Conservation (phyloP, 2,888 invertebrate genomes). For the Labia minor region DNA sequence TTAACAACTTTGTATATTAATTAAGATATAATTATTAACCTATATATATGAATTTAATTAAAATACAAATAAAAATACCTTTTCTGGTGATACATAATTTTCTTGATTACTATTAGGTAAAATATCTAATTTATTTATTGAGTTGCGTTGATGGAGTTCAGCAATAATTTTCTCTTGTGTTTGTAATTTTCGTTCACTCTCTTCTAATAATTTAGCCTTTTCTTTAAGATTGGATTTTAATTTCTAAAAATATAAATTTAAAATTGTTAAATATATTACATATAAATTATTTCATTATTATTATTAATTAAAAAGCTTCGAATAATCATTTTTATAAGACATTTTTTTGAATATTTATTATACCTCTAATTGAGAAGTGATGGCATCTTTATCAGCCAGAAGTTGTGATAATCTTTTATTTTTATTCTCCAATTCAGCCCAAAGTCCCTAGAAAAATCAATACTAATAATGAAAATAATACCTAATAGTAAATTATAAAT, state of each 20-base stretch:
- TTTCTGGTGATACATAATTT: neutral
- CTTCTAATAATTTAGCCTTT: conserved; percentile 35
- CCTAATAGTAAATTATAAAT: neutral
- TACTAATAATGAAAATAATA: neutral
- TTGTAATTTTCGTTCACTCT: conserved; percentile 19
- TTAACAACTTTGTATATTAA: no score
- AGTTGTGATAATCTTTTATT: conserved; percentile 23
- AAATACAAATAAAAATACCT: no score
- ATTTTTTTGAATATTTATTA: no score
- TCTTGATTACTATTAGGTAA: neutral
- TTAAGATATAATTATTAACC: no score
- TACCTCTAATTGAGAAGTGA: neutral
- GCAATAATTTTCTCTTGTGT: conserved; percentile 14
- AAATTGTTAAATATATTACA: neutral
- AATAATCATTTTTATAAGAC: no score
- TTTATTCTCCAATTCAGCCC: conserved; percentile 30
- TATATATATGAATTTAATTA: no score
- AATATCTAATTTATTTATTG: conserved; percentile 20
- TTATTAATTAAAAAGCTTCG: no score
- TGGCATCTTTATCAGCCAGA: neutral
- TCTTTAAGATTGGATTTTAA: conserved; percentile 34
- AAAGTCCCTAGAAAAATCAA: conserved; percentile 27
- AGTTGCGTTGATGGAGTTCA: conserved; percentile 19
- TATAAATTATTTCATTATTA: neutral
- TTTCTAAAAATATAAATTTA: conserved; percentile 31